These are phyloP conservation scores for Nasonovia ribisnigri DNA, from an alignment of 2,888 invertebrate species.

Conservation along the genomic window DNA sequence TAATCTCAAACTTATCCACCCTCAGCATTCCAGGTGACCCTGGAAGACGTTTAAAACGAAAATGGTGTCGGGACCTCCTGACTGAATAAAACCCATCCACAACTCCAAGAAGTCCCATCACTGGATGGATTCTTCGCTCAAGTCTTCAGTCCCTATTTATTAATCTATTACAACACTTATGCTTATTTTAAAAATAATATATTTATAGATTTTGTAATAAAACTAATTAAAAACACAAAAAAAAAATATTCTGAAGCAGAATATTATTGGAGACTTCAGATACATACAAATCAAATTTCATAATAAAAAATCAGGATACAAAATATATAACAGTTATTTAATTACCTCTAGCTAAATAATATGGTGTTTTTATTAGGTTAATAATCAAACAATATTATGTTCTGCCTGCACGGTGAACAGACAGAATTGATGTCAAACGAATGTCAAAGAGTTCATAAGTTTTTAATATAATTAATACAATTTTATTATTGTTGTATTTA, in stretches of 20 bases:
- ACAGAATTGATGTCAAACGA: constrained; percentile 21
- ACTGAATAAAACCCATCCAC: too few relatives aligned
- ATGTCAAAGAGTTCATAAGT: constrained; percentile 47
- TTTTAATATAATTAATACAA: constrained; percentile 7
- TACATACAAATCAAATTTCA: neutral
- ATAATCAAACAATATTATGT: constrained; percentile 27
- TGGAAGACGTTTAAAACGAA: too few relatives aligned
- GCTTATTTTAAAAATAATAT: too few relatives aligned
- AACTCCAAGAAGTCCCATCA: too few relatives aligned
- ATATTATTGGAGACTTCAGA: neutral
- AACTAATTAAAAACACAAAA: too few relatives aligned
- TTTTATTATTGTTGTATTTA: constrained; percentile 12
- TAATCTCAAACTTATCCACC: too few relatives aligned
- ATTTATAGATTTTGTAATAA: too few relatives aligned
- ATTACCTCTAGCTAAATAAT: neutral
- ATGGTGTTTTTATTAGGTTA: constrained; percentile 23
- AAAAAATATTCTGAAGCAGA: neutral
- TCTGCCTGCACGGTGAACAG: neutral
- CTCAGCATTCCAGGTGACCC: too few relatives aligned
- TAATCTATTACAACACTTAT: too few relatives aligned
- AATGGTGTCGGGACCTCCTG: too few relatives aligned
- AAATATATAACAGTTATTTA: constrained; percentile 18
- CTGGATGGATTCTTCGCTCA: too few relatives aligned
- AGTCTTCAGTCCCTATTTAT: too few relatives aligned
- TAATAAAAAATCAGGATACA: neutral